Evolutionary conservation across 2,888 invertebrate genomes (phyloP).

Genomic region (Eilema depressum): DNA sequence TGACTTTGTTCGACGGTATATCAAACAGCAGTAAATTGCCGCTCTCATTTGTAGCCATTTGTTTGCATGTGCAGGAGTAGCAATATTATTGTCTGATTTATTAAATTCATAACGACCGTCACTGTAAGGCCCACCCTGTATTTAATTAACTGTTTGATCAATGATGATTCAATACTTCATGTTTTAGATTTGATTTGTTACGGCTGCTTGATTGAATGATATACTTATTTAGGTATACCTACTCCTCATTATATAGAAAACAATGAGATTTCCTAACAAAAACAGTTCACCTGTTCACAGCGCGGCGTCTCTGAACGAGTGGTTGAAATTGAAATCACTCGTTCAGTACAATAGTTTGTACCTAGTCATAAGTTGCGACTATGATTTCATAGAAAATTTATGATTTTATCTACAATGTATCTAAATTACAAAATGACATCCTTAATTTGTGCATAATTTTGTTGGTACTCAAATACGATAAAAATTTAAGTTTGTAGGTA

Average conservation of each 20-base stretch:
- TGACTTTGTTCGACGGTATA: background rate
- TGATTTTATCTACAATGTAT: constrained; percentile 28
- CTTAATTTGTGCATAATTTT: constrained; percentile 69
- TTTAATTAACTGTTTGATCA: constrained; percentile 66
- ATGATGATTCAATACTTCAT: constrained; percentile 27
- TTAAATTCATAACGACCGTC: constrained; percentile 77
- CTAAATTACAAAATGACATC: constrained; percentile 46
- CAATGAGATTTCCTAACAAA: constrained; percentile 28
- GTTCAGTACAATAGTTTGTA: constrained; percentile 39
- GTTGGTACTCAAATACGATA: constrained; percentile 56
- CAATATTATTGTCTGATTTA: constrained; percentile 83
- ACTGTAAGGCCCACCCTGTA: constrained; percentile 76
- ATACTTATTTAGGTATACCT: background rate
- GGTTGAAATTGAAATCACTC: no score
- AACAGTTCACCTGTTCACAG: constrained; percentile 36
- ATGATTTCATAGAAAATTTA: constrained; percentile 52
- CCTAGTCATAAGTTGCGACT: constrained; percentile 57
- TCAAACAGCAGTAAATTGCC: constrained; percentile 24
- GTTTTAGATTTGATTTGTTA: constrained; percentile 46
- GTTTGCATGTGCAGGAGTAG: constrained; percentile 64
- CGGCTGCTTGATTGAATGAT: constrained; percentile 51
- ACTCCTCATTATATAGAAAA: constrained; percentile 30
- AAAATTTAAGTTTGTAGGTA: constrained; percentile 42
- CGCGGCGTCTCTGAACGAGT: constrained; percentile 35
- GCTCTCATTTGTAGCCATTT: constrained; percentile 50